phyloP scores from a whole-genome alignment of 2,888 invertebrate genomes.

The Agriotes lineatus region DNA sequence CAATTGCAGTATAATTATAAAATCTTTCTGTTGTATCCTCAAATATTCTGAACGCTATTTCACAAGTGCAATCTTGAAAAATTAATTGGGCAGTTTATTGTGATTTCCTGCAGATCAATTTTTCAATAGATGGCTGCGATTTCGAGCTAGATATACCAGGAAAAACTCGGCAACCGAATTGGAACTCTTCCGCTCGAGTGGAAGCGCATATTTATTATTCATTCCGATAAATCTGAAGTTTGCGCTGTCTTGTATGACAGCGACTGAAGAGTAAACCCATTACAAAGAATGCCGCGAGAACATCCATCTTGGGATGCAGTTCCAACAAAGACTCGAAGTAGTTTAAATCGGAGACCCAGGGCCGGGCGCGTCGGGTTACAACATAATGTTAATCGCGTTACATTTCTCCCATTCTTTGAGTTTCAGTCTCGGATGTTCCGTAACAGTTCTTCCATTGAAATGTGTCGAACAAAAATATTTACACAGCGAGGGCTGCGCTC shows the following conservation, averaged over 20 bases:
- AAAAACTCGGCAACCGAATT: not conserved
- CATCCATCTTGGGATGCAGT: not conserved
- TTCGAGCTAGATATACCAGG: no score
- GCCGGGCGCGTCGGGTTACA: not conserved
- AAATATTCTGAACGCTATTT: no score
- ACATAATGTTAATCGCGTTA: conserved; percentile 7
- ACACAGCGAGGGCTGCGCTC: conserved; percentile 13
- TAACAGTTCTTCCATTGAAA: conserved; percentile 15
- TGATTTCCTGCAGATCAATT: no score
- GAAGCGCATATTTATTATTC: not conserved
- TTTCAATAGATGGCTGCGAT: no score
- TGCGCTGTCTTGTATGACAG: no score
- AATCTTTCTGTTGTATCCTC: no score
- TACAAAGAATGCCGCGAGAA: no score
- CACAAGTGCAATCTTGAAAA: no score
- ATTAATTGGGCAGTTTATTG: no score
- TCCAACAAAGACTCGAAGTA: conserved; percentile 17
- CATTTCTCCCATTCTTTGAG: not conserved
- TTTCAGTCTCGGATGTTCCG: not conserved
- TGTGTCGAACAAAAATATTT: conserved; percentile 30
- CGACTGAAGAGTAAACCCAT: conserved; percentile 1
- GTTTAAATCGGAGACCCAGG: conserved; percentile 1
- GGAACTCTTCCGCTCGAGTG: not conserved
- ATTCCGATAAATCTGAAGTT: conserved; percentile 1
- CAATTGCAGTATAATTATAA: no score